These are phyloP conservation scores for Gobius niger DNA, from an alignment of 2,113 vertebrate species.

Conservation along the genomic window DNA sequence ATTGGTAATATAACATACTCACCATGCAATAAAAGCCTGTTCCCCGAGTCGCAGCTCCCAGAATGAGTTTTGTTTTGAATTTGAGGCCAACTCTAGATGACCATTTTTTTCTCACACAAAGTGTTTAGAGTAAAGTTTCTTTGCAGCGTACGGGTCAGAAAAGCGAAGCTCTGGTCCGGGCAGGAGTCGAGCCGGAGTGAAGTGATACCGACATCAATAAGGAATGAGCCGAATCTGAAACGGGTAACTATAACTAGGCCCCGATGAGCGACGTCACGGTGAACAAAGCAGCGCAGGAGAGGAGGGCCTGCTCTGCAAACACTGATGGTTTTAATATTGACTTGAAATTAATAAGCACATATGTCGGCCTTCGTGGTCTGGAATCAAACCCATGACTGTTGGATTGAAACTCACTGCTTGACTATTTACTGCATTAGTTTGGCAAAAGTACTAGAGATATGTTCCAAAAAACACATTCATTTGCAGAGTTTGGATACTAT, in stretches of 20 bases:
- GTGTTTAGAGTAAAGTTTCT: constrained; percentile 56
- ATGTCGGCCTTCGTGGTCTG: too few relatives aligned
- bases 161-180: constrained; percentile 66
- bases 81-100: constrained; percentile 43
- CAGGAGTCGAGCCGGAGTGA: constrained; percentile 73
- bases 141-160: constrained; percentile 66
- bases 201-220: constrained; percentile 84
- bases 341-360: too few relatives aligned
- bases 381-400: too few relatives aligned
- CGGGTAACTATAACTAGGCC: constrained; percentile 74
- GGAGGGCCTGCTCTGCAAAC: neutral
- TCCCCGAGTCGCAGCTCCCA: constrained; percentile 26
- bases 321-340: neutral
- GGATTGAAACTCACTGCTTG: too few relatives aligned
- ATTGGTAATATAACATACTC: constrained; percentile 41
- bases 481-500: too few relatives aligned
- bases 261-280: constrained; percentile 67
- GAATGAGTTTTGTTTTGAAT: constrained; percentile 19
- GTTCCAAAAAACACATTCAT: too few relatives aligned
- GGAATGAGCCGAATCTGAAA: constrained; percentile 85
- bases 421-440: too few relatives aligned
- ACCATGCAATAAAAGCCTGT: constrained; percentile 58
- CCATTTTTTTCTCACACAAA: constrained; percentile 56
- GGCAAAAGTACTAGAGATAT: too few relatives aligned
- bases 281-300: constrained; percentile 46